Evolutionary conservation across 2,888 invertebrate species (phyloP).

Genomic region (Leptarthrus brevirostris): DNA sequence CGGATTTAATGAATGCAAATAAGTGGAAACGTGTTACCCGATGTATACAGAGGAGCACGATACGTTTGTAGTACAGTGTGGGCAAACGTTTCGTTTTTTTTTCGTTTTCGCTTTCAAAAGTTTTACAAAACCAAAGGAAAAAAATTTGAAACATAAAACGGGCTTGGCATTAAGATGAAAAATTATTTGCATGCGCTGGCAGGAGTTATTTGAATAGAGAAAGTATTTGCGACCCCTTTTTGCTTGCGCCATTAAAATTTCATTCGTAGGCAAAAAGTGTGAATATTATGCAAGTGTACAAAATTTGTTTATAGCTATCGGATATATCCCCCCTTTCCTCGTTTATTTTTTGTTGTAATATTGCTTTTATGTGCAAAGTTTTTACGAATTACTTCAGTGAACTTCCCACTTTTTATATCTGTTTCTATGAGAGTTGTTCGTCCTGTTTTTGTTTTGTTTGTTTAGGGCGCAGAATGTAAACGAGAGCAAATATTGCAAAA

Average conservation of each 20-base stretch:
- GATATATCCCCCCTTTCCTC: too few relatives aligned
- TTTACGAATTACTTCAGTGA: too few relatives aligned
- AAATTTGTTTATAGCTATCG: too few relatives aligned
- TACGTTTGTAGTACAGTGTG: not conserved
- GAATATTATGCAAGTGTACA: not conserved
- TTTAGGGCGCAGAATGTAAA: too few relatives aligned
- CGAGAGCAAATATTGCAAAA: too few relatives aligned
- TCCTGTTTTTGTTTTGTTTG: too few relatives aligned
- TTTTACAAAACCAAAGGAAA: not conserved
- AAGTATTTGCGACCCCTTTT: not conserved
- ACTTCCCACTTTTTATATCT: too few relatives aligned
- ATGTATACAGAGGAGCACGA: conserved; percentile 13
- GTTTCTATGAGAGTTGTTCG: too few relatives aligned
- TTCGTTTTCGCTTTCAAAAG: not conserved
- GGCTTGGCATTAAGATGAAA: conserved; percentile 21
- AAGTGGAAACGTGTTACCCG: conserved; percentile 38
- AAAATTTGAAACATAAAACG: not conserved
- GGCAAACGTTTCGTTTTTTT: not conserved
- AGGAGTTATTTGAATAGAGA: not conserved
- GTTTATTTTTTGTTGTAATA: too few relatives aligned
- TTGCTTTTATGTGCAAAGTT: too few relatives aligned
- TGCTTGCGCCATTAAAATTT: conserved; percentile 17
- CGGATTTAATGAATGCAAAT: conserved; percentile 43
- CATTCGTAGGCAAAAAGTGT: not conserved
- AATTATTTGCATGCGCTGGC: conserved; percentile 28